These are phyloP conservation scores for Luperina nickerlii DNA, from an alignment of 2,888 invertebrate species.

Conservation along the genomic window DNA sequence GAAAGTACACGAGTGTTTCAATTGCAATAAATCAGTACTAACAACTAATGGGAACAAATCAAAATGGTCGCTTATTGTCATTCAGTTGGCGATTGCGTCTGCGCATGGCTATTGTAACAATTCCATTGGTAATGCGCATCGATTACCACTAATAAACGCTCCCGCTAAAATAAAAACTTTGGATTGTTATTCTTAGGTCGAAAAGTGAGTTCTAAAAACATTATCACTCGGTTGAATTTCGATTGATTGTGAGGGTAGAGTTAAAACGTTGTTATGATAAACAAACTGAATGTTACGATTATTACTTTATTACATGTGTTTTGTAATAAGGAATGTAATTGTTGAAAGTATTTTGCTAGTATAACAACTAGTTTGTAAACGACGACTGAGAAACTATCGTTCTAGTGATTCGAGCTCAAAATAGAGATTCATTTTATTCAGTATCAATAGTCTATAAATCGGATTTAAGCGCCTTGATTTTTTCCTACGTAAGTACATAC, in stretches of 20 bases:
- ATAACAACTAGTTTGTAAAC: conserved; percentile 30
- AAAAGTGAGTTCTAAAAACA: conserved; percentile 42
- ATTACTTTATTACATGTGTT: conserved; percentile 61
- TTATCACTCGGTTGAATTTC: conserved; percentile 40
- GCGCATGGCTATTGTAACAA: conserved; percentile 76
- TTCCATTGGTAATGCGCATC: conserved; percentile 76
- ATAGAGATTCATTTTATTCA: conserved; percentile 16
- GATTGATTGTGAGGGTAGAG: conserved; percentile 40
- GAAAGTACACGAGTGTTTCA: conserved; percentile 38
- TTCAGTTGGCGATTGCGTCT: conserved; percentile 70
- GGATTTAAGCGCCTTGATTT: background rate
- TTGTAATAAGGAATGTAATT: conserved; percentile 60
- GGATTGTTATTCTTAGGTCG: conserved; percentile 26
- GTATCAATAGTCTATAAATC: conserved; percentile 10
- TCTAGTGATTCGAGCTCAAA: conserved; percentile 3
- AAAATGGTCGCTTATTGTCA: conserved; percentile 71
- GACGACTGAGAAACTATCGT: conserved; percentile 18
- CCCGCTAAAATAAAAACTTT: conserved; percentile 44
- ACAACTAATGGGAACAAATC: conserved; percentile 69
- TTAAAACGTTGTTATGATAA: conserved; percentile 63
- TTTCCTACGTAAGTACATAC: background rate
- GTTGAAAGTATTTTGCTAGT: conserved; percentile 43
- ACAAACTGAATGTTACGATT: conserved; percentile 62
- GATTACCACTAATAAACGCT: conserved; percentile 68
- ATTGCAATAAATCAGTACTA: conserved; percentile 58